These are phyloP conservation scores for Vanessa atalanta DNA, from an alignment of 1,140 invertebrate genomes.

Conservation along the genomic window DNA sequence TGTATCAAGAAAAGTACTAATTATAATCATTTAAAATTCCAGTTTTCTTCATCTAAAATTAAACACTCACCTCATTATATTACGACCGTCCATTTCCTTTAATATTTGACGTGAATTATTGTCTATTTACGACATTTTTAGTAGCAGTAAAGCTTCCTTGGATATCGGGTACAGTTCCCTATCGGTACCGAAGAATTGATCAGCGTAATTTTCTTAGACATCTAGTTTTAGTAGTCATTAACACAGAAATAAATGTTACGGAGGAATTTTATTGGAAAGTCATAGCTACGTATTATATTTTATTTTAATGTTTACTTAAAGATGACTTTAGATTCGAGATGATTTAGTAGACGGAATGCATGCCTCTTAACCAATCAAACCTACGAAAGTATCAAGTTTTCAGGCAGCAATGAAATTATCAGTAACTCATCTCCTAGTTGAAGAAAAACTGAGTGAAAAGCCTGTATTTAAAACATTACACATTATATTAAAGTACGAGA, in stretches of 20 bases:
- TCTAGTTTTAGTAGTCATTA: slow-evolving; percentile 5
- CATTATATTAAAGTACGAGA: too few species aligned
- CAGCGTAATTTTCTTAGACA: slow-evolving; percentile 7
- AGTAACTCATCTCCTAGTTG: too few species aligned
- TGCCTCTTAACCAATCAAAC: too few species aligned
- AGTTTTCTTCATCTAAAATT: too few species aligned
- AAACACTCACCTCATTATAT: background rate
- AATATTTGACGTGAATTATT: background rate
- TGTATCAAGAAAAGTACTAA: too few species aligned
- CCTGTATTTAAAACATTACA: too few species aligned
- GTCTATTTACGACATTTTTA: slow-evolving; percentile 2
- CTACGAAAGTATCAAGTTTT: too few species aligned
- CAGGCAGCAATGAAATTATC: too few species aligned
- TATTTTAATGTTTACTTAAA: background rate
- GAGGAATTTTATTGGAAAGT: background rate
- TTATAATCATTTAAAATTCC: too few species aligned
- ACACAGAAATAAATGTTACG: background rate
- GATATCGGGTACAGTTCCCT: background rate
- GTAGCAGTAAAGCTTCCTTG: background rate
- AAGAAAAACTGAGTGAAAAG: too few species aligned
- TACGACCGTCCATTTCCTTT: background rate
- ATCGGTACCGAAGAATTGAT: background rate
- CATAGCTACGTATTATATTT: background rate
- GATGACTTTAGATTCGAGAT: background rate
- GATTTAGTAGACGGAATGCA: too few species aligned